A percentile compares a stretch with the other conserved stretches of the same genome.
Conservation (phyloP, 2,797 vertebrate species). For the Chaetodon trifasciatus region DNA sequence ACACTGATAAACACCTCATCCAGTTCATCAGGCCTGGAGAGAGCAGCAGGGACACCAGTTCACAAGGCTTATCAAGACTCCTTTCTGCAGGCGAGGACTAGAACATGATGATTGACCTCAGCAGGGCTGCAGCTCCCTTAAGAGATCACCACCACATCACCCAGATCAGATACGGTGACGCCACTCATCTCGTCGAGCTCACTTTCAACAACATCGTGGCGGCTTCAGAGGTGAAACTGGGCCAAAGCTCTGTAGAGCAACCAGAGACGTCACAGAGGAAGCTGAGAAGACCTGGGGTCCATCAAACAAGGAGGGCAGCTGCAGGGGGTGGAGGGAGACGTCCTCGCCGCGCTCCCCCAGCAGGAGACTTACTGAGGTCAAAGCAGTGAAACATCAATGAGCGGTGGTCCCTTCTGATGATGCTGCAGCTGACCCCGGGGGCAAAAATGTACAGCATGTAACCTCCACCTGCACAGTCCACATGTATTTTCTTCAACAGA, state of each 20-base stretch:
- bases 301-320: constrained; percentile 1
- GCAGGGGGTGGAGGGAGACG: background rate
- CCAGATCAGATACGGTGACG: background rate
- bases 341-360: background rate
- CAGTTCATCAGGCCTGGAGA: background rate
- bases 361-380: background rate
- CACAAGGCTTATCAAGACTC: background rate
- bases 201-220: background rate
- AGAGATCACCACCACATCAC: background rate
- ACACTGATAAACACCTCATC: constrained; percentile 19
- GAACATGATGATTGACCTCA: background rate
- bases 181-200: background rate
- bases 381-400: constrained; percentile 5
- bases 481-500: background rate
- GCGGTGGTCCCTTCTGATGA: background rate
- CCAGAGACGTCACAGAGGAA: background rate
- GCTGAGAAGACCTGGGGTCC: background rate
- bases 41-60: background rate
- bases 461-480: background rate
- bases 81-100: background rate
- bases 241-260: background rate
- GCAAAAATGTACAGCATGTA: constrained; percentile 2
- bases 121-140: background rate
- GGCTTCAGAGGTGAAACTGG: background rate
- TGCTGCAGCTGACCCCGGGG: background rate